Conservation (phyloP, 2,888 invertebrate species). For the Scrobipalpa atriplicella region DNA sequence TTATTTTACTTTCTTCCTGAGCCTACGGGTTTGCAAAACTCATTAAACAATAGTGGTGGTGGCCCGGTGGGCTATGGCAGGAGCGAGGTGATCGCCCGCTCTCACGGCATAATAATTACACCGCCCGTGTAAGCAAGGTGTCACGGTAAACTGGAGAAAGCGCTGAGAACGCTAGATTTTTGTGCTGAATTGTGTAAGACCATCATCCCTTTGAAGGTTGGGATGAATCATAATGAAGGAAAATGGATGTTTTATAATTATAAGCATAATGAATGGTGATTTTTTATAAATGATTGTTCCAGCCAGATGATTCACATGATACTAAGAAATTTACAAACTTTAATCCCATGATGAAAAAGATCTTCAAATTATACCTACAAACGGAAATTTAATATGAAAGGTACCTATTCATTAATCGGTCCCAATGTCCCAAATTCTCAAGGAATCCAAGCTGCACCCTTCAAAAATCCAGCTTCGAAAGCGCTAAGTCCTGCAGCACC, state of each 20-base stretch:
- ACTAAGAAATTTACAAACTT: too few relatives aligned
- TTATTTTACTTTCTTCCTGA: conserved; percentile 24
- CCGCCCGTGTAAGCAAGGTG: conserved; percentile 28
- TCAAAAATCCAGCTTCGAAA: conserved; percentile 22
- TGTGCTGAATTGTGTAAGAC: conserved; percentile 24
- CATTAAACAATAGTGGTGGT: conserved; percentile 55
- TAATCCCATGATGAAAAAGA: too few relatives aligned
- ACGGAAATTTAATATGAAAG: background rate
- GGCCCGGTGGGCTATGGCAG: conserved; percentile 50
- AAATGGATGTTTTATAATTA: too few relatives aligned
- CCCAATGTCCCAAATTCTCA: background rate
- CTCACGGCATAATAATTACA: conserved; percentile 67
- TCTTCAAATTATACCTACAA: background rate
- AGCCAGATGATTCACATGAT: too few relatives aligned
- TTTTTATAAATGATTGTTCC: too few relatives aligned
- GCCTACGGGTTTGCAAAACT: conserved; percentile 49
- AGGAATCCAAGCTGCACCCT: conserved; percentile 12
- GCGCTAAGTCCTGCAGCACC: conserved; percentile 18
- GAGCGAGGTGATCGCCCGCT: conserved; percentile 69
- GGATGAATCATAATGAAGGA: too few relatives aligned
- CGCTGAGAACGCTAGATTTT: conserved; percentile 25
- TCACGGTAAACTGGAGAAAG: conserved; percentile 29
- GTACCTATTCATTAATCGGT: background rate
- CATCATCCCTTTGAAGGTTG: background rate
- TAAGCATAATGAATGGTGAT: too few relatives aligned